Percentiles rank a stretch among this genome's conserved stretches.
Evolutionary conservation across 2,797 vertebrate species (phyloP).

Genomic region (Sorex maritimensis): DNA sequence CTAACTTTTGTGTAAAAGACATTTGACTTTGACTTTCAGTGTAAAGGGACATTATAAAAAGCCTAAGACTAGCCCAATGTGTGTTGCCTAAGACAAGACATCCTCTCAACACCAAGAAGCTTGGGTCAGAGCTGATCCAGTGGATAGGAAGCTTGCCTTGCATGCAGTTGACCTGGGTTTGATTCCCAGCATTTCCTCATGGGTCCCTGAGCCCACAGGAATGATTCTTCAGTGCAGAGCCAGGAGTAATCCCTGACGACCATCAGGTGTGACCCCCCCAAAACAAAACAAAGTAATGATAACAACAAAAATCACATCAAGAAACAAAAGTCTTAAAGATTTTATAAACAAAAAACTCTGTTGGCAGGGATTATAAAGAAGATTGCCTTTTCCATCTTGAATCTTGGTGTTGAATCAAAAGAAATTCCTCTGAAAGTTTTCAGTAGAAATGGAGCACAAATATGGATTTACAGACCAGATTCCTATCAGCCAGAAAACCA

Average conservation of each 20-base stretch:
- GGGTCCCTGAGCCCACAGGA: too few species aligned
- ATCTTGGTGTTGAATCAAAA: neutral
- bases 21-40: conserved; percentile 12
- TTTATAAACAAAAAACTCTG: neutral
- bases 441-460: neutral
- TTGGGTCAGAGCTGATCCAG: too few species aligned
- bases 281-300: too few species aligned
- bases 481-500: neutral
- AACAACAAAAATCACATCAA: neutral
- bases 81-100: neutral
- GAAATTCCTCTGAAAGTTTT: neutral
- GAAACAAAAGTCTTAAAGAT: neutral
- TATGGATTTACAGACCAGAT: neutral
- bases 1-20: conserved; percentile 13
- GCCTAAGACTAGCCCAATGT: neutral
- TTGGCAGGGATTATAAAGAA: neutral
- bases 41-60: neutral
- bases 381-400: neutral
- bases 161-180: too few species aligned
- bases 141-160: too few species aligned
- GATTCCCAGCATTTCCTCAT: too few species aligned
- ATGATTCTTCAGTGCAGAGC: too few species aligned
- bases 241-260: too few species aligned
- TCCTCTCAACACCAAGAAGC: neutral
- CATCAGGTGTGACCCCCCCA: too few species aligned